Percentiles rank a stretch among this genome's conserved stretches.
Evolutionary conservation across 2,113 vertebrate species (phyloP).

Genomic region (Sceloporus undulatus): DNA sequence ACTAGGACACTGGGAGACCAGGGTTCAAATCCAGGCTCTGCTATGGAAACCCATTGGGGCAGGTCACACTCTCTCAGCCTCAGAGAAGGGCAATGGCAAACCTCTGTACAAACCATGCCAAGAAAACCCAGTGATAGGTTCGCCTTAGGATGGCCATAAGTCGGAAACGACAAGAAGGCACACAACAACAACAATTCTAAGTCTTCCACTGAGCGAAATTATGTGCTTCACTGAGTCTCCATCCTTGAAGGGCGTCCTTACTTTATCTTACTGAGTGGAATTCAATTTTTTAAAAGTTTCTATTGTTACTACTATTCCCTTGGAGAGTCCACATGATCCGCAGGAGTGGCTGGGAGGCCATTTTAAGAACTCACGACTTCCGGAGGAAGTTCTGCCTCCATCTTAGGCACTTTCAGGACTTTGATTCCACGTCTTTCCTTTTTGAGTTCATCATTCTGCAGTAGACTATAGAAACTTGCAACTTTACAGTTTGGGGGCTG

Average conservation of each 20-base stretch:
- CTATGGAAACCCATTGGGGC: too few species aligned
- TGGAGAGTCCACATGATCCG: not conserved
- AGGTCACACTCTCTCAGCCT: too few species aligned
- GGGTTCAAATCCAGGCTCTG: too few species aligned
- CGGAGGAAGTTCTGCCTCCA: too few species aligned
- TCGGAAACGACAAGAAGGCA: too few species aligned
- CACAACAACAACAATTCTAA: not conserved
- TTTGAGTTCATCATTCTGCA: not conserved
- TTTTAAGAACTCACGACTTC: not conserved
- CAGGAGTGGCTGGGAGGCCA: not conserved
- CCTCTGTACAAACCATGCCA: too few species aligned
- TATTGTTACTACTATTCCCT: not conserved
- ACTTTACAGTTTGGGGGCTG: too few species aligned
- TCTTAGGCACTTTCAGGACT: not conserved
- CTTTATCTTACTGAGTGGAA: not conserved
- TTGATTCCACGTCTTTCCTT: not conserved
- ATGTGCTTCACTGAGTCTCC: not conserved
- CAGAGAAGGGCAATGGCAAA: too few species aligned
- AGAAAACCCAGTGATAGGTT: too few species aligned
- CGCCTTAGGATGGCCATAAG: too few species aligned
- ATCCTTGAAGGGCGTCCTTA: not conserved
- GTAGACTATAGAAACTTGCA: too few species aligned
- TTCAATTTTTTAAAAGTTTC: not conserved
- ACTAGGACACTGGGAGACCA: too few species aligned
- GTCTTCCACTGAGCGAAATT: not conserved